Conservation (phyloP, 2,797 vertebrate genomes). For the Enteromius anoplus region DNA sequence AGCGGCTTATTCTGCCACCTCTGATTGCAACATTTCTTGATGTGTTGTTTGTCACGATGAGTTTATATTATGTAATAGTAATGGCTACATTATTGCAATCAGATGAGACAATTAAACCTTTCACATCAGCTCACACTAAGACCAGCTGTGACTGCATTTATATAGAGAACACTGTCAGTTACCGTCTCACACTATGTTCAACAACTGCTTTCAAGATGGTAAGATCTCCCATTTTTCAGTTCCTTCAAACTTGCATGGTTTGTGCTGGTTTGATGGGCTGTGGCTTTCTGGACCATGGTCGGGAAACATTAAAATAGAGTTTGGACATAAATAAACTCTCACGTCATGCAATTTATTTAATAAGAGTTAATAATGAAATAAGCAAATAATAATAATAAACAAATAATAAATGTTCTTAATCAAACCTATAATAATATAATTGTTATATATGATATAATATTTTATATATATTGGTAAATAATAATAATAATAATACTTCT, state of each 20-base stretch:
- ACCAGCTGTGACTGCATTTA: too few species aligned
- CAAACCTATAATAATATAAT: neutral
- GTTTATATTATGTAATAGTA: neutral
- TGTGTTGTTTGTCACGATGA: neutral
- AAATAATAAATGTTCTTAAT: neutral
- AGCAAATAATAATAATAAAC: neutral
- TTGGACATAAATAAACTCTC: neutral
- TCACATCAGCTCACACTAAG: neutral
- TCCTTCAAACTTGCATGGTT: neutral
- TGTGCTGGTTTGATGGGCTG: neutral
- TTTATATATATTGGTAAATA: neutral
- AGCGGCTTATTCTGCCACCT: neutral
- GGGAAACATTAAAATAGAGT: neutral
- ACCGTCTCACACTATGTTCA: neutral
- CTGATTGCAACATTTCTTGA: neutral
- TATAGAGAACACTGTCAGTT: too few species aligned
- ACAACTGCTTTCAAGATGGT: slow-evolving; percentile 15
- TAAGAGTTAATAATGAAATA: too few species aligned
- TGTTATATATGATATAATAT: neutral
- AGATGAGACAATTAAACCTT: slow-evolving; percentile 9
- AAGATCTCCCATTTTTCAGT: neutral
- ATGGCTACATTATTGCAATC: neutral
- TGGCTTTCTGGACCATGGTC: neutral
- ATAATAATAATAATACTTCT: too few species aligned
- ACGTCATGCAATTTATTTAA: neutral